These are phyloP conservation scores for Coecobrya sp. DNA, from an alignment of 2,888 invertebrate species.

Conservation along the genomic window DNA sequence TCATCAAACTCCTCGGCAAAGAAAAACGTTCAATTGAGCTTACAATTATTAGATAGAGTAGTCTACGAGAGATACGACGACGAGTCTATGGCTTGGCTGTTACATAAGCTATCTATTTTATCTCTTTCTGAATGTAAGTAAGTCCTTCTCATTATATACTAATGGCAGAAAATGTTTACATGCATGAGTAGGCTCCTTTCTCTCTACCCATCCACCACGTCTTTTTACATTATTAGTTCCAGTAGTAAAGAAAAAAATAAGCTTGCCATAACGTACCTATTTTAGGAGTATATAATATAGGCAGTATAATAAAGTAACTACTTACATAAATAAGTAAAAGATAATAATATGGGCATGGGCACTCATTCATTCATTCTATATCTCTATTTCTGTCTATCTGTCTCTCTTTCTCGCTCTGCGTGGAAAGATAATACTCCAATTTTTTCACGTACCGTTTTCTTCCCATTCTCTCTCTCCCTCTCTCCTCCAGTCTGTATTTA, in stretches of 20 bases:
- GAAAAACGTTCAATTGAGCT: constrained; percentile 18
- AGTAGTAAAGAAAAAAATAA: constrained; percentile 28
- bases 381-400: neutral
- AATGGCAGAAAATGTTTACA: constrained; percentile 39
- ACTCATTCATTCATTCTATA: constrained; percentile 5
- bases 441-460: constrained; percentile 16
- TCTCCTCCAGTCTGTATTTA: neutral
- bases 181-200: constrained; percentile 12
- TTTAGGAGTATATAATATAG: neutral
- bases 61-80: neutral
- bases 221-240: constrained; percentile 41
- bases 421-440: constrained; percentile 36
- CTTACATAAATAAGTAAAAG: constrained; percentile 12
- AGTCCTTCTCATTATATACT: constrained; percentile 38
- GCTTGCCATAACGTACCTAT: neutral
- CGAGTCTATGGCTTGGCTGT: neutral
- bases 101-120: constrained; percentile 25
- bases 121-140: constrained; percentile 12
- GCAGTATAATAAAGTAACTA: neutral
- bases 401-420: neutral
- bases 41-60: neutral
- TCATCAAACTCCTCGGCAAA: neutral
- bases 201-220: neutral
- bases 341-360: constrained; percentile 1
- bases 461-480: neutral